phyloP scores from a whole-genome alignment of 2,797 vertebrate species.

The Salarias fasciatus region DNA sequence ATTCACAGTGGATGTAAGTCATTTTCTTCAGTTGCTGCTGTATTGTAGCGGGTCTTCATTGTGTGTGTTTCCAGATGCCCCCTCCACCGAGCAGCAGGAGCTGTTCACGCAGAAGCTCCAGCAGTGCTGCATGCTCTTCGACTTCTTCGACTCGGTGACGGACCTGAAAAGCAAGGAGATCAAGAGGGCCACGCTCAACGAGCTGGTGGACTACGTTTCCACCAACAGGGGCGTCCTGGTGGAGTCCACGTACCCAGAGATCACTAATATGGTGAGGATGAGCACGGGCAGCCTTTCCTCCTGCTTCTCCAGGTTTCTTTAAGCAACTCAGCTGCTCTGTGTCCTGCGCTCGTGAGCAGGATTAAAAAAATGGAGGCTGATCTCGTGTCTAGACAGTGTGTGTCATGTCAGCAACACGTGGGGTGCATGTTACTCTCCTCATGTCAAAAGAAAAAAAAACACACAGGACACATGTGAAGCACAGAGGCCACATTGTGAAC shows the following conservation, averaged over 20 bases:
- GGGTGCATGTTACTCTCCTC: conserved; percentile 15
- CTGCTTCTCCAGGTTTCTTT: neutral
- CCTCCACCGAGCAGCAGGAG: conserved; percentile 93
- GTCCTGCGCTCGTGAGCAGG: conserved; percentile 31
- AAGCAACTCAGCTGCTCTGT: neutral
- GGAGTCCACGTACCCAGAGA: conserved; percentile 94
- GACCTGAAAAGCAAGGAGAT: conserved; percentile 99
- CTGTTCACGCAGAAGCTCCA: conserved; percentile 97
- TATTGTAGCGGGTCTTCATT: too few relatives aligned
- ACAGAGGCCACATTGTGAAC: conserved; percentile 7
- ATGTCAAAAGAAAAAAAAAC: neutral
- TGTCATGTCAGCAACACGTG: conserved; percentile 26
- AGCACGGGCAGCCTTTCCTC: neutral
- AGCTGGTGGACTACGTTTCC: conserved; percentile 97
- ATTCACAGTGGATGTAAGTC: too few relatives aligned
- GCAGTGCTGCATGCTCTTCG: conserved; percentile 96
- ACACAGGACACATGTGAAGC: neutral
- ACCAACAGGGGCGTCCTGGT: conserved; percentile 96
- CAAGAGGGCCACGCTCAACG: conserved; percentile 95
- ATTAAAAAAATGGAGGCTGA: conserved; percentile 44
- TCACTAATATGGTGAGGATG: conserved; percentile 93
- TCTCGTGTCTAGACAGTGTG: conserved; percentile 44
- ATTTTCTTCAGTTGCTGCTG: too few relatives aligned
- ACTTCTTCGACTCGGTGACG: conserved; percentile 95
- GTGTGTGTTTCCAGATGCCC: conserved; percentile 85